Evolutionary conservation across 2,888 invertebrate genomes (phyloP), one percentile per base, ranked within the genome.

Genomic region (Muschampia plurimacula): DNA sequence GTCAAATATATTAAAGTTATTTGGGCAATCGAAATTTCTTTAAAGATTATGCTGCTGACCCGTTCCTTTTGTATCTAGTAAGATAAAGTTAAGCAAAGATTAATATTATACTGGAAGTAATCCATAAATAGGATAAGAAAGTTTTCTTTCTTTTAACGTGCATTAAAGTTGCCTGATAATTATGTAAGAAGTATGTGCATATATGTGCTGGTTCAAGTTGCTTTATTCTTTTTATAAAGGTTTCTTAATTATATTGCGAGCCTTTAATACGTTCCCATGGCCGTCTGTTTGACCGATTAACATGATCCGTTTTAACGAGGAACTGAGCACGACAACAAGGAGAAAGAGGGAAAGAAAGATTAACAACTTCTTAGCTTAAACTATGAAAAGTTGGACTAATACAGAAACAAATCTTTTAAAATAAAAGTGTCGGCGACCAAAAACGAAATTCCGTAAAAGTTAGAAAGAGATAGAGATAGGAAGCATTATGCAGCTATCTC

Each of bases 241-340:
- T 60, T 60, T 60, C 60, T 2, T 36, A 36, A 36, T 60, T n/a
- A 36, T 13, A 60, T 0, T 32, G 8, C 5, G 60, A 32, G 13
- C 36, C 36, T 10, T n/a, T 60, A 60, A 60, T 60, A 60, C 39
- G 28, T 2, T n/a, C n/a, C 13, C 60, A 60, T 8, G 60, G 60
- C 39, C 39, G 36, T 39, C 36, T 39, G 7, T n/a, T 13, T 60
- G 60, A n/a, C 13, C 60, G 39, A 60, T 60, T 13, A 39, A 13
- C 13, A 15, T 49, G 5, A n/a, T 8, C n/a, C 55, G 22, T 15
- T 57, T 15, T 22, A 57, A 57, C 22, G 15, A 22, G 3, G 10
- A 22, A 22, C 3, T 57, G 57, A 22, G 8, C 15, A 57, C 6
- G 36, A 36, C 5, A 5, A 55, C 15, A 55, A 9, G n/a, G 55